Evolutionary conservation across 2,888 invertebrate species (phyloP).

Genomic region (Proisotoma minuta): DNA sequence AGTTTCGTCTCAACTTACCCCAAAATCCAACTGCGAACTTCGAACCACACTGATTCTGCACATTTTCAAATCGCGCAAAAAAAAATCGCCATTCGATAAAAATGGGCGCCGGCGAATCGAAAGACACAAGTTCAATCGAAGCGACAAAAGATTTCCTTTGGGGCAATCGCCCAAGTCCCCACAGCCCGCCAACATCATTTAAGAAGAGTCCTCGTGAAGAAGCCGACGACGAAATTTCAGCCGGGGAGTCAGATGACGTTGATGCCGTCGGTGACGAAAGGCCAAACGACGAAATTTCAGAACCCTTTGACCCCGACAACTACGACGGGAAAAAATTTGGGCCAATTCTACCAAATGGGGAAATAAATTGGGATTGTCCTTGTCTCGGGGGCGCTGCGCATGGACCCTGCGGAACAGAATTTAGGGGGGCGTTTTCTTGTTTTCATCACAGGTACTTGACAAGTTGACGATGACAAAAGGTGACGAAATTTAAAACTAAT

Average conservation of each 20-base stretch:
- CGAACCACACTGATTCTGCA: too few species aligned
- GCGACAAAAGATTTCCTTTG: too few species aligned
- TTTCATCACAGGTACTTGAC: constrained; percentile 73
- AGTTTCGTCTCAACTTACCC: too few species aligned
- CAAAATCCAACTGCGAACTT: too few species aligned
- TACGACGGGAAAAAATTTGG: constrained; percentile 66
- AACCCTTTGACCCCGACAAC: constrained; percentile 57
- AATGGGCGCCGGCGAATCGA: too few species aligned
- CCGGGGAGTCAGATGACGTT: constrained; percentile 5
- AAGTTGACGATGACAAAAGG: background rate
- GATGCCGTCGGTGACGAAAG: constrained; percentile 15
- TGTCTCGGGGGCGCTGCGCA: constrained; percentile 97
- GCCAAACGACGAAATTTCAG: constrained; percentile 24
- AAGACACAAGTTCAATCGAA: too few species aligned
- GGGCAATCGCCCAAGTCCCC: too few species aligned
- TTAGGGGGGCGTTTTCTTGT: constrained; percentile 89
- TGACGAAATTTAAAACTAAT: background rate
- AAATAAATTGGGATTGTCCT: constrained; percentile 95
- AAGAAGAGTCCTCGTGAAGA: background rate
- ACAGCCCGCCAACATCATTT: background rate
- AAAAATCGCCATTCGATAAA: too few species aligned
- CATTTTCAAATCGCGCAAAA: too few species aligned
- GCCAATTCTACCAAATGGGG: constrained; percentile 74
- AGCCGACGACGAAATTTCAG: background rate
- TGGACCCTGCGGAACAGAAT: constrained; percentile 89